Conservation (phyloP, 2,113 vertebrate species). For the Malurus cyaneus region DNA sequence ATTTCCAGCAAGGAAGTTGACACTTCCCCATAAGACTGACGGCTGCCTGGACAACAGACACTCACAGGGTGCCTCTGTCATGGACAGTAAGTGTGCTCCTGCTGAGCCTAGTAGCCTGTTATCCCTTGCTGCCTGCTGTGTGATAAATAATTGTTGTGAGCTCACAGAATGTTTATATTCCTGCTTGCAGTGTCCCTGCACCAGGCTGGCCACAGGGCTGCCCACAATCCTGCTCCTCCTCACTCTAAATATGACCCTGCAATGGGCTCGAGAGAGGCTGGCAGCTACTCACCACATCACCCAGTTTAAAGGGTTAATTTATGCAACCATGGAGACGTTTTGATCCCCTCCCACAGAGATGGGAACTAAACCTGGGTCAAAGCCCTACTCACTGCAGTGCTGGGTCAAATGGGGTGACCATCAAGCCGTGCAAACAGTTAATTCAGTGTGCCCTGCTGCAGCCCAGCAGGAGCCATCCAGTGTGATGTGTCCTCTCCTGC, state of each 20-base stretch:
- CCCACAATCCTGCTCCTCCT: background rate
- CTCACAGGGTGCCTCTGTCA: background rate
- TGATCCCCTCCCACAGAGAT: background rate
- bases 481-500: background rate
- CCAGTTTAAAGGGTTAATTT: background rate
- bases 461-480: background rate
- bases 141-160: background rate
- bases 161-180: background rate
- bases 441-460: background rate
- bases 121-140: background rate
- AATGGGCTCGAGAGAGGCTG: background rate
- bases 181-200: background rate
- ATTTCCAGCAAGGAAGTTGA: background rate
- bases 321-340: background rate
- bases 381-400: background rate
- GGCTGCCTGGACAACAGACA: background rate
- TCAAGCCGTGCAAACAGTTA: background rate
- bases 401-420: background rate
- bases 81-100: background rate
- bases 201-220: background rate
- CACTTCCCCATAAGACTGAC: background rate
- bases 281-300: background rate
- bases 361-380: background rate
- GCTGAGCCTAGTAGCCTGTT: background rate
- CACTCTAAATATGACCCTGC: rapidly evolving